These are phyloP conservation scores for Rhadina sibilatrix DNA, from an alignment of 2,113 vertebrate genomes.

Conservation along the genomic window DNA sequence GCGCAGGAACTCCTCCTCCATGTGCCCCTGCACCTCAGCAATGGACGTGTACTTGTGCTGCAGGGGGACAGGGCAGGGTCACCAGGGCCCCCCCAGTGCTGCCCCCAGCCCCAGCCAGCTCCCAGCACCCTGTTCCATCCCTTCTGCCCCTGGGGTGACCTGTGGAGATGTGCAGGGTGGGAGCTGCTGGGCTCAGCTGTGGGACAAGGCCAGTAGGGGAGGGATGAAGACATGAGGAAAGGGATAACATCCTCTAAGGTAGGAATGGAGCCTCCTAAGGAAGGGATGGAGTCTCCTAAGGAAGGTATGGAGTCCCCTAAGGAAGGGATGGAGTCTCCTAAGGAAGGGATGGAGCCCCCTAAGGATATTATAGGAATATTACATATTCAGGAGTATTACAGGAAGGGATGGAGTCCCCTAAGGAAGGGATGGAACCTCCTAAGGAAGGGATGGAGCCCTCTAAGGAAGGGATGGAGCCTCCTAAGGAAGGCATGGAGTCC, in stretches of 20 bases:
- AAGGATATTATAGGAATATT: too few relatives aligned
- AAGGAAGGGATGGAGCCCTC: too few relatives aligned
- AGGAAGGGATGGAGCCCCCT: too few relatives aligned
- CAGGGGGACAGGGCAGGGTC: not conserved
- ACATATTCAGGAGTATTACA: too few relatives aligned
- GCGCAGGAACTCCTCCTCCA: constrained; percentile 93
- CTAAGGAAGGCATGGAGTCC: not conserved
- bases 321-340: too few relatives aligned
- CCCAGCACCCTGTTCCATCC: not conserved
- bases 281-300: too few relatives aligned
- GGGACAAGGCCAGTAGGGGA: not conserved
- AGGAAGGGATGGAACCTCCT: too few relatives aligned
- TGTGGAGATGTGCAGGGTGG: accelerated
- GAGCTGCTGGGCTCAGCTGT: not conserved
- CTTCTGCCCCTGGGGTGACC: not conserved
- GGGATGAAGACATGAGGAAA: not conserved
- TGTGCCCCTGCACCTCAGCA: constrained; percentile 90
- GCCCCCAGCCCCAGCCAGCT: not conserved
- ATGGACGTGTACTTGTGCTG: constrained; percentile 97
- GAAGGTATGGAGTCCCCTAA: too few relatives aligned
- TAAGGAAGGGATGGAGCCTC: not conserved
- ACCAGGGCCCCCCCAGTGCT: accelerated
- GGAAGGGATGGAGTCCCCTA: too few relatives aligned
- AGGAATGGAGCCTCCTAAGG: accelerated
- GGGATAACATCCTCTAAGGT: not conserved